These are phyloP conservation scores for Aspidapion aeneum DNA, from an alignment of 2,888 invertebrate genomes.

Conservation along the genomic window DNA sequence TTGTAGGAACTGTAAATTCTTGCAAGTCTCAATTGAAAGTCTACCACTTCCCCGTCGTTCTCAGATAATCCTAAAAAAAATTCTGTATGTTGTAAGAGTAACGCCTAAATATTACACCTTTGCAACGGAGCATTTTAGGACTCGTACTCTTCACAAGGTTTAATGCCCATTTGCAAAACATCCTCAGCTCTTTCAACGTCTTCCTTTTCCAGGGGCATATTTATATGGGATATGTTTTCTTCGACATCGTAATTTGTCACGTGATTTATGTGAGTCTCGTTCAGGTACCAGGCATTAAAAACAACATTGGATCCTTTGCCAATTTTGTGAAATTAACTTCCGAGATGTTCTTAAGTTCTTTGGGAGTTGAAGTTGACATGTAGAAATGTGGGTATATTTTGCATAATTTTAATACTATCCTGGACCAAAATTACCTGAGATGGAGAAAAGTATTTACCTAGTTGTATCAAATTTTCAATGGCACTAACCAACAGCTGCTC, in stretches of 20 bases:
- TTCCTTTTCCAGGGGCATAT: slow-evolving; percentile 43
- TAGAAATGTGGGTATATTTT: too few relatives aligned
- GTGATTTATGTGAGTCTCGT: slow-evolving; percentile 5
- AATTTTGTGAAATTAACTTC: too few relatives aligned
- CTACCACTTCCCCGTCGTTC: slow-evolving; percentile 44
- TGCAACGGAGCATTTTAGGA: slow-evolving; percentile 43
- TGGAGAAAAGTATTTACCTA: too few relatives aligned
- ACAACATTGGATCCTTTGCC: too few relatives aligned
- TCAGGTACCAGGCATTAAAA: too few relatives aligned
- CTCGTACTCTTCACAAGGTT: slow-evolving; percentile 45
- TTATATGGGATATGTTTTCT: slow-evolving; percentile 44
- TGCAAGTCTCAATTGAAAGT: slow-evolving; percentile 47
- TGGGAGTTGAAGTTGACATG: too few relatives aligned
- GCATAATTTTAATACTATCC: too few relatives aligned
- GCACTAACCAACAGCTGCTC: slow-evolving; percentile 43
- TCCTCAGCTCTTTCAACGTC: slow-evolving; percentile 45
- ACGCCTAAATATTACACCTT: slow-evolving; percentile 48
- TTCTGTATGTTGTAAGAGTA: slow-evolving; percentile 41
- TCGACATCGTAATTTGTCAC: slow-evolving; percentile 36
- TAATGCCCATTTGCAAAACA: slow-evolving; percentile 44
- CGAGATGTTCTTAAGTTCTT: too few relatives aligned
- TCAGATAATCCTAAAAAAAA: slow-evolving; percentile 36
- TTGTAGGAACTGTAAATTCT: slow-evolving; percentile 46
- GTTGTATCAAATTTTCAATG: slow-evolving; percentile 46
- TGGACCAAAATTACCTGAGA: too few relatives aligned